A percentile compares a stretch with the other conserved stretches of the same genome.
Conservation (phyloP, 2,888 invertebrate genomes). For the Andrena bicolor region DNA sequence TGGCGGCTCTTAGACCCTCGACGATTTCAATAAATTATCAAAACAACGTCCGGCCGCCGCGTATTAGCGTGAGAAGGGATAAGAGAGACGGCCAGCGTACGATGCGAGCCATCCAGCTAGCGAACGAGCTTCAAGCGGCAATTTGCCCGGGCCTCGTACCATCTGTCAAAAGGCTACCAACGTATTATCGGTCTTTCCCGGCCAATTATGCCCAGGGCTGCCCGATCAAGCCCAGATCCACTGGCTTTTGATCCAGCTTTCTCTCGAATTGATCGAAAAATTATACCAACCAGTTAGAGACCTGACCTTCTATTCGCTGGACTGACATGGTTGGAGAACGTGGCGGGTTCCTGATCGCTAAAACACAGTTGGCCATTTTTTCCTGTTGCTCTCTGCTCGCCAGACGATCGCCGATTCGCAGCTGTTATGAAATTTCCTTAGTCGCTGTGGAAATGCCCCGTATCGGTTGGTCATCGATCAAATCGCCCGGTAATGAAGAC, state of each 20-base stretch:
- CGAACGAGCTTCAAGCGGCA: constrained; percentile 76
- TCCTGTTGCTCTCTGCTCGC: constrained; percentile 22
- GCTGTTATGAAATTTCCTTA: constrained; percentile 44
- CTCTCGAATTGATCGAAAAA: constrained; percentile 80
- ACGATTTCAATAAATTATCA: constrained; percentile 81
- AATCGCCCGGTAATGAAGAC: background rate
- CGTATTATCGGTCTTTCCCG: constrained; percentile 60
- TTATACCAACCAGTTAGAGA: constrained; percentile 75
- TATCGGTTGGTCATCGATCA: constrained; percentile 3
- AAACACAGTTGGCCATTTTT: background rate
- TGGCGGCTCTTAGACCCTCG: constrained; percentile 61
- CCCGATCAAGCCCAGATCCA: constrained; percentile 58
- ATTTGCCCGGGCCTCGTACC: constrained; percentile 79
- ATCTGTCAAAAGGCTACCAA: constrained; percentile 79
- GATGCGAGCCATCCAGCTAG: constrained; percentile 15
- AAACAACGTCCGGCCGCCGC: constrained; percentile 69
- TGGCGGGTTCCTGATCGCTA: background rate
- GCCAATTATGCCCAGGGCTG: constrained; percentile 61
- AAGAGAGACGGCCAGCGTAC: constrained; percentile 32
- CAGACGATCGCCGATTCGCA: constrained; percentile 36
- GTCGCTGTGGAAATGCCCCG: constrained; percentile 17
- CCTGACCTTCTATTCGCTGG: constrained; percentile 38
- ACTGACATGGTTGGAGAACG: background rate
- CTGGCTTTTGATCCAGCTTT: constrained; percentile 73
- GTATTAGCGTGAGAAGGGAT: constrained; percentile 70